Conservation (phyloP, 1,140 invertebrate genomes). For the Bombyx mori region ASM3026992v2 NC_085112.1:9533501-9534000, state of each 20-base stretch:
- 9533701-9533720: conserved; percentile 81
- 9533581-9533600: not conserved
- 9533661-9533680: conserved; percentile 67
- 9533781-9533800: conserved; percentile 89
- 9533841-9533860: not conserved
- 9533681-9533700: conserved; percentile 81
- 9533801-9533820: conserved; percentile 69
- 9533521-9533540: conserved; percentile 57
- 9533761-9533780: conserved; percentile 83
- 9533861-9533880: no score
- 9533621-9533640: conserved; percentile 66
- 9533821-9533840: not conserved
- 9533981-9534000: conserved; percentile 86
- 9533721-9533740: conserved; percentile 89
- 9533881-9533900: conserved; percentile 56
- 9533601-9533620: conserved; percentile 65
- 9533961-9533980: conserved; percentile 87
- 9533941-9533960: conserved; percentile 86
- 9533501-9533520: conserved; percentile 66
- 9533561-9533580: not conserved
- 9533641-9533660: conserved; percentile 57
- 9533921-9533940: conserved; percentile 89
- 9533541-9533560: conserved; percentile 19
- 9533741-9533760: conserved; percentile 90
- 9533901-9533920: conserved; percentile 78